Base-by-base conservation (phyloP, 2,888 invertebrate species). In the Sinopyrophorus schimmeli region DNA sequence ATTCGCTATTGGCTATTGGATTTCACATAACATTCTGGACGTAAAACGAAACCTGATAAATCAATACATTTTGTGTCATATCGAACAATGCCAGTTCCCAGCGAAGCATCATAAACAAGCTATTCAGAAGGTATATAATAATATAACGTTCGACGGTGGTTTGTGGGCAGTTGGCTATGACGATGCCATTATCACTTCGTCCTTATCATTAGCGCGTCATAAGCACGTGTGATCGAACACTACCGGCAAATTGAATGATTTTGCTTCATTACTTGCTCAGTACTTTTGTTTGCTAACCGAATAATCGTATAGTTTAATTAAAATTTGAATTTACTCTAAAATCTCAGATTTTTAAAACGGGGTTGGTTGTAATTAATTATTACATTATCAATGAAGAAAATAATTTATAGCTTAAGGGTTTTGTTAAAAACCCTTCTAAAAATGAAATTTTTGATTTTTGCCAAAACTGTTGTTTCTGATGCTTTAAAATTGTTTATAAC, bases 151-250 rank as follows among this genome's bases (percentile, higher is more conserved):
- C 26, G 20, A 3, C 16, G 24, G 21, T 26, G 24, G 26, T 10
- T 30, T 16, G 21, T 26, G 32, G 24, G 27, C 34, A 42, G 34
- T 43, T 40, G 28, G 39, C 28, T 18, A 27, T 40, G 28, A 30
- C 39, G 39, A 30, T 30, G 39, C 39, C 26, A 44, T 37, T 37
- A 38, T 26, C 38, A 39, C 34, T 11, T 35, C 26, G 23, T 27
- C 32, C 34, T 35, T 43, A 43, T 43, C 41, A 41, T 42, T 24
- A 30, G 12, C 41, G 31, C 35, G 48, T 48, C 48, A 42, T 37
- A 48, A 48, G 11, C 48, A 48, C 23, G 35, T 35, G 26, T 48
- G 37, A 9, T 21, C 30, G 23, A 48, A 48, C 48, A 48, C 38
- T 43, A 20, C 26, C 35, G 27, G 43, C 27, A 26, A 43, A 43